Base-by-base conservation (phyloP, 2,797 vertebrate genomes). In the Pseudocheirus occidentalis region DNA sequence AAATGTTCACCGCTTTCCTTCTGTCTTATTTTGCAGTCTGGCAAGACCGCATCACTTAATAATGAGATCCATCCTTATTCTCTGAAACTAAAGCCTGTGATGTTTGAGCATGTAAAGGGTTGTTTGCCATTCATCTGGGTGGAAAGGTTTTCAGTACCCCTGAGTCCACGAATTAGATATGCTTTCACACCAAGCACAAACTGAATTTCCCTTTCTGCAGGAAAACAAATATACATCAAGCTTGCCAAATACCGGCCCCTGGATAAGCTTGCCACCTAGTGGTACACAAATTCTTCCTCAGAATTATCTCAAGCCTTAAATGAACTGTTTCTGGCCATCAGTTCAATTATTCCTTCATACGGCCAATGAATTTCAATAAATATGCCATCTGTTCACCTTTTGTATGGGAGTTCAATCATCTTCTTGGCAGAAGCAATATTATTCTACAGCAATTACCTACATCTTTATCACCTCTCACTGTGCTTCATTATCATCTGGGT, bases 341-440 rank as follows among this genome's bases (percentile, higher is more conserved):
- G 98, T 97, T 98, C 98, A 97, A 98, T 98, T 96, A 98, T 98
- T 98, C 98, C 94, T 97, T 97, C 98, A 98, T 97, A 66, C 97
- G 98, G 98, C 98, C 98, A 98, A 97, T 98, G 98, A 98, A 98
- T 98, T 98, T 98, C 98, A 98, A 98, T 98, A 98, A 98, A 98
- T 97, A 97, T 95, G 93, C 98, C 98, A 99, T 98, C 98, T 99
- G 98, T 98, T 99, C 98, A 98, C 98, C 98, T 98, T 98, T 98
- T 98, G 98, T 98, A 98, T 98, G 97, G 98, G 98, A 98, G 98
- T 98, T 98, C 98, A 98, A 95, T 98, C 98, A 98, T 98, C 98
- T 97, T 98, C 96, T 98, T 98, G 98, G 98, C 98, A 98, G 73
- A 87, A 50, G 98, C 96, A 91, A 98, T 96, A 97, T 98, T 98